These are phyloP conservation scores for Atherinosoma microstoma DNA, from an alignment of 2,797 vertebrate genomes.

Conservation along the genomic window DNA sequence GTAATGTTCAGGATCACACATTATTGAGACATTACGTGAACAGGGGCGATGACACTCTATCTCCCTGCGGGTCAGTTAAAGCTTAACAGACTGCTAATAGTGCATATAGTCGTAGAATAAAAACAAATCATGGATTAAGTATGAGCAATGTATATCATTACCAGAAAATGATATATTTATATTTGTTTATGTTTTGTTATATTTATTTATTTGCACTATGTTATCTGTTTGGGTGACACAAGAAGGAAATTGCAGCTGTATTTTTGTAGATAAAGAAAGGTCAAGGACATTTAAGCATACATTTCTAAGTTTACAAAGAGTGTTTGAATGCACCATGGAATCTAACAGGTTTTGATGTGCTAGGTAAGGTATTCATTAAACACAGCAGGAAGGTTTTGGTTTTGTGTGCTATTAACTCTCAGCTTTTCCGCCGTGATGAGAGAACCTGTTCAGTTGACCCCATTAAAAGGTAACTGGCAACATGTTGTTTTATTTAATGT, in stretches of 20 bases:
- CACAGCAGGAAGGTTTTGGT: no score
- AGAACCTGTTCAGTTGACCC: not conserved
- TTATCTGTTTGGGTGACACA: no score
- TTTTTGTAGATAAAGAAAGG: no score
- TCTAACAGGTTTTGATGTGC: not conserved
- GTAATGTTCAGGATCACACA: not conserved
- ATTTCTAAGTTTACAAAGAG: not conserved
- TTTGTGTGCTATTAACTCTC: no score
- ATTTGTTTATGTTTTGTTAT: no score
- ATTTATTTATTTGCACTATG: no score
- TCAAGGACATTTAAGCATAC: no score
- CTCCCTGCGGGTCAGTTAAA: not conserved
- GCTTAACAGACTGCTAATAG: not conserved
- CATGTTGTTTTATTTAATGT: not conserved
- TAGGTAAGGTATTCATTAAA: not conserved
- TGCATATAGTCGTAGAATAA: not conserved
- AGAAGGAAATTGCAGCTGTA: no score
- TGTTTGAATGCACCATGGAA: not conserved
- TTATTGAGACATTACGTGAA: constrained; percentile 3
- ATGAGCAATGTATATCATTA: no score
- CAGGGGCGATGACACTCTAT: not conserved
- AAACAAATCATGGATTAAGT: not conserved
- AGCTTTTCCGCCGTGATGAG: not conserved
- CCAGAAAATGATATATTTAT: no score
- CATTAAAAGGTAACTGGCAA: not conserved